Percentiles rank a stretch among this genome's conserved stretches.
These are phyloP conservation scores for Leucopternis melanops DNA, from an alignment of 2,113 vertebrate genomes.

Conservation along the genomic window DNA sequence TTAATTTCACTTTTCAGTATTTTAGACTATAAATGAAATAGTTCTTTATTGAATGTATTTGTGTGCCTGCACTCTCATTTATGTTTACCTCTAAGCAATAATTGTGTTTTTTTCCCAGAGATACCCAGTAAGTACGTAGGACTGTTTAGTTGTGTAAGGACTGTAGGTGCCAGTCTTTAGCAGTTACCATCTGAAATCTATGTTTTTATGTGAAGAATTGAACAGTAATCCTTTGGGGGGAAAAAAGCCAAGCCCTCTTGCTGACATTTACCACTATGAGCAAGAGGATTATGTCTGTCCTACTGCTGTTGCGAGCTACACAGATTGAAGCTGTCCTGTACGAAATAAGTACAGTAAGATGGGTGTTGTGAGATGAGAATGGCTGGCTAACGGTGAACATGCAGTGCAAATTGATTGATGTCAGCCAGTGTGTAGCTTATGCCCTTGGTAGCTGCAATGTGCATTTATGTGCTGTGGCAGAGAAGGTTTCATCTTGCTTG, in stretches of 20 bases:
- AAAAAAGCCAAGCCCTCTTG: not conserved
- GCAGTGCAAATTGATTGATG: not conserved
- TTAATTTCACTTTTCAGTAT: not conserved
- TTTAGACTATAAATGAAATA: not conserved
- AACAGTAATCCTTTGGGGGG: not conserved
- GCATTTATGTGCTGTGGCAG: not conserved
- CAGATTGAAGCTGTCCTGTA: not conserved
- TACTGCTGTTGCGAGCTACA: not conserved
- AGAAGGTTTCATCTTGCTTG: not conserved
- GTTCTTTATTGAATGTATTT: not conserved
- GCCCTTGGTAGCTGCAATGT: not conserved
- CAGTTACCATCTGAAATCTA: not conserved
- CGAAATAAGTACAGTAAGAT: not conserved
- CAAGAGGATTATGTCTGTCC: not conserved
- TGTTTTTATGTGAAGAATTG: not conserved
- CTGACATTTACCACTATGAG: not conserved
- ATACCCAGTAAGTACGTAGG: not conserved
- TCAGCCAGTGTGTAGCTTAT: not conserved
- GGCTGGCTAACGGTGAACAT: fast-evolving
- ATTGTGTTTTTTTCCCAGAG: not conserved
- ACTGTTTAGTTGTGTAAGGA: not conserved
- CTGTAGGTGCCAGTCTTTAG: not conserved
- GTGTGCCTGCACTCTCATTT: not conserved
- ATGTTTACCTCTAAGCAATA: not conserved
- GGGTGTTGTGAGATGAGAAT: fast-evolving